Percentiles rank a stretch among this genome's conserved stretches.
Conservation (phyloP, 1,140 invertebrate species). For the Bombus impatiens region DNA sequence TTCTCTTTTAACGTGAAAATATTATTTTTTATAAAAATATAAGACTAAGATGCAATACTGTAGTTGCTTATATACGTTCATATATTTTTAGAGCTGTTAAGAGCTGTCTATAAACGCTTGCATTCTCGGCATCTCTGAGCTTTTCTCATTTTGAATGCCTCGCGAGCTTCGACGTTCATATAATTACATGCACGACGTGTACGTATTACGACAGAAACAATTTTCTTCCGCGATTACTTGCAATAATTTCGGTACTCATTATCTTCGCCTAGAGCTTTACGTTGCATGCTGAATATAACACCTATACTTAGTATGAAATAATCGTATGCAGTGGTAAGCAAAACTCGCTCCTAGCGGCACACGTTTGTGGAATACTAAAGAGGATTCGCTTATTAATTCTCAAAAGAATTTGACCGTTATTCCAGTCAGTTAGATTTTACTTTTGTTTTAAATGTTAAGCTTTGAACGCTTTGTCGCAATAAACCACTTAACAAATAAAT, state of each 20-base stretch:
- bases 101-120: background rate
- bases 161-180: background rate
- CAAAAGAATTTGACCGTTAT: background rate
- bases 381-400: background rate
- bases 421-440: background rate
- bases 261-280: background rate
- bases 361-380: background rate
- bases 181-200: background rate
- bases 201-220: constrained; percentile 19
- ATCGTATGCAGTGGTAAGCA: background rate
- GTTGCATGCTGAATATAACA: background rate
- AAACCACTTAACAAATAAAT: background rate
- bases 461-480: background rate
- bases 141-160: background rate
- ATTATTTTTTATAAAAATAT: too few relatives aligned
- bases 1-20: too few relatives aligned
- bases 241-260: constrained; percentile 30
- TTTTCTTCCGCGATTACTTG: constrained; percentile 27
- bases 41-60: too few relatives aligned
- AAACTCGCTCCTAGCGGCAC: background rate
- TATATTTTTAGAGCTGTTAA: background rate
- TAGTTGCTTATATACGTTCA: background rate
- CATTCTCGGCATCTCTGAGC: background rate
- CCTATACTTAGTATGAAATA: constrained; percentile 18
- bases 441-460: background rate